These are phyloP conservation scores for Charina bottae DNA, from an alignment of 2,113 vertebrate species.

Conservation along the genomic window DNA sequence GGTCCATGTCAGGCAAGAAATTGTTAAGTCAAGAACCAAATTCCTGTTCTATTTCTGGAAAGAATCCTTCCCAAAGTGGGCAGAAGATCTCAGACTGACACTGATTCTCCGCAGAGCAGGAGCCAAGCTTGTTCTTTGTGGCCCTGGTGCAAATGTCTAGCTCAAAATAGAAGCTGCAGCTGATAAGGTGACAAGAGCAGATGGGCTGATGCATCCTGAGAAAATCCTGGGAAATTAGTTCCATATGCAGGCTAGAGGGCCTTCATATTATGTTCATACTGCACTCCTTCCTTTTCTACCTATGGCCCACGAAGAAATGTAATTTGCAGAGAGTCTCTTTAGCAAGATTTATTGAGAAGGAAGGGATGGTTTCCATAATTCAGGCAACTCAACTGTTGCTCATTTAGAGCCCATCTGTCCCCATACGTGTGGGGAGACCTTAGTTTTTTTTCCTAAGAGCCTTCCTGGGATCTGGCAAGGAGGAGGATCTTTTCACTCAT, in stretches of 20 bases:
- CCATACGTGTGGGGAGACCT: neutral
- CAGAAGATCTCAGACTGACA: neutral
- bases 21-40: neutral
- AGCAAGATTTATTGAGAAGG: neutral
- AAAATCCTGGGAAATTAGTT: neutral
- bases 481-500: neutral
- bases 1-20: neutral
- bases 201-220: neutral
- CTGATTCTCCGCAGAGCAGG: rapidly evolving
- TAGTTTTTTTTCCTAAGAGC: neutral
- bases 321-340: neutral
- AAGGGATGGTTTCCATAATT: neutral
- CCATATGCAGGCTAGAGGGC: too few relatives aligned
- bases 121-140: neutral
- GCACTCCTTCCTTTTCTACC: neutral
- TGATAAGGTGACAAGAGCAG: neutral
- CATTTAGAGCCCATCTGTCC: neutral
- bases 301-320: neutral
- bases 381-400: neutral
- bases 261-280: neutral
- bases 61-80: neutral
- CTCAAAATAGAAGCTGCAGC: neutral
- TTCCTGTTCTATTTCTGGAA: neutral
- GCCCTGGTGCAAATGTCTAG: neutral
- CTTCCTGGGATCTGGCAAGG: neutral